A percentile compares a stretch with the other conserved stretches of the same genome.
Conservation (phyloP, 2,113 vertebrate species). For the Esox niger region DNA sequence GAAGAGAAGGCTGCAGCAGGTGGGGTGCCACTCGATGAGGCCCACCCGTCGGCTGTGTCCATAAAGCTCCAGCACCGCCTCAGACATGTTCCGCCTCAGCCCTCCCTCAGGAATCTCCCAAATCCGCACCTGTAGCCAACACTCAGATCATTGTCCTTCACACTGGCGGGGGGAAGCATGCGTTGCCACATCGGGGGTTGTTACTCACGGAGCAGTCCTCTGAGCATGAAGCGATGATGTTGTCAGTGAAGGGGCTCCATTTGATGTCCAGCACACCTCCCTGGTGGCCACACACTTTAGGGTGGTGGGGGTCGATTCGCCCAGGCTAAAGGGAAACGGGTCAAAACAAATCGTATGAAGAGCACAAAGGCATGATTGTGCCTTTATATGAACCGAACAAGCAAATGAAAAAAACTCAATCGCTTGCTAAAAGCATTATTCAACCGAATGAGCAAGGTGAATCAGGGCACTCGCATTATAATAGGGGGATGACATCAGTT, state of each 20-base stretch:
- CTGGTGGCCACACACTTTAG: conserved; percentile 83
- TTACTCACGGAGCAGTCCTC: conserved; percentile 83
- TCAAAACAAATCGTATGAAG: not conserved
- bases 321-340: conserved; percentile 44
- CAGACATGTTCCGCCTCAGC: conserved; percentile 79
- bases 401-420: not conserved
- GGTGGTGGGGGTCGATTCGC: conserved; percentile 80
- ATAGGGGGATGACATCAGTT: not conserved
- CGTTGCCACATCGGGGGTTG: no score
- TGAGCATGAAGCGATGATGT: conserved; percentile 82
- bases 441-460: not conserved
- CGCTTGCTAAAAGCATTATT: not conserved
- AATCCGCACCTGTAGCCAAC: conserved; percentile 74
- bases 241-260: conserved; percentile 87
- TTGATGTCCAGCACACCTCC: conserved; percentile 86
- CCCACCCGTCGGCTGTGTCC: conserved; percentile 83
- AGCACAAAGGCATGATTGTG: not conserved
- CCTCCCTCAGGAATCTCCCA: conserved; percentile 86
- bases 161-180: no score
- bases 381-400: not conserved
- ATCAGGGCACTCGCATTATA: not conserved
- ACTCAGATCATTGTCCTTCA: not conserved
- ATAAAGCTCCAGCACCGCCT: conserved; percentile 76
- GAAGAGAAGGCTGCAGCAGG: conserved; percentile 82
- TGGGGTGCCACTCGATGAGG: conserved; percentile 84